A percentile compares a stretch with the other conserved stretches of the same genome.
phyloP scores from a whole-genome alignment of 2,797 vertebrate species.

The Todus mexicanus region DNA sequence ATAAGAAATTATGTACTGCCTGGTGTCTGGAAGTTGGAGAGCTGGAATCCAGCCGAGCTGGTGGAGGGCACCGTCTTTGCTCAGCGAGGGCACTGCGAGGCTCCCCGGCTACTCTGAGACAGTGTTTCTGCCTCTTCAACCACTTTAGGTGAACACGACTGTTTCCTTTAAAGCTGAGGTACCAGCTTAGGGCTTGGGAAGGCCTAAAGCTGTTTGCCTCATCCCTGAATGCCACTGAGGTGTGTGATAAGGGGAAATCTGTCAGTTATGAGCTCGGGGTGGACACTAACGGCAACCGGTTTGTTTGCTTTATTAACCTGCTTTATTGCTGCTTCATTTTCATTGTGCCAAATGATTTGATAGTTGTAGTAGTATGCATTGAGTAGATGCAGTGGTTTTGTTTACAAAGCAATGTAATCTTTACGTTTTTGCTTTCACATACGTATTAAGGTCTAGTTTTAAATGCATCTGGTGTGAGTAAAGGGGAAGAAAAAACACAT shows the following conservation, averaged over 20 bases:
- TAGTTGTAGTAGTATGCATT: not conserved
- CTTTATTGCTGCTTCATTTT: not conserved
- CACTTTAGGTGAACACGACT: not conserved
- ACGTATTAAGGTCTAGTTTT: not conserved
- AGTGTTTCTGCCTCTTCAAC: not conserved
- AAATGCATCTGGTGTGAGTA: not conserved
- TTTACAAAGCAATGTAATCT: not conserved
- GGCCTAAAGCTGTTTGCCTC: not conserved
- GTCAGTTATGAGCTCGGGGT: not conserved
- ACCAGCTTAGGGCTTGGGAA: not conserved
- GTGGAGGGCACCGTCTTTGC: not conserved
- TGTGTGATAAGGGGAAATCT: not conserved
- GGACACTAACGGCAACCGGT: not conserved
- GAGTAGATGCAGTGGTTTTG: not conserved
- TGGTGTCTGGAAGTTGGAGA: not conserved
- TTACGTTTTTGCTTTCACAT: not conserved
- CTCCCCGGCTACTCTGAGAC: not conserved
- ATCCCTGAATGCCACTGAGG: not conserved
- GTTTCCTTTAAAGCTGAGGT: not conserved
- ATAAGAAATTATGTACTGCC: not conserved
- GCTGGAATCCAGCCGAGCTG: not conserved
- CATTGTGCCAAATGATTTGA: not conserved
- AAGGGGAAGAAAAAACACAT: not conserved
- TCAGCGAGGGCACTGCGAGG: rapidly evolving
- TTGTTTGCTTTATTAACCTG: not conserved